Conservation (phyloP, 2,888 invertebrate species). For the Lepeophtheirus nordmannii region DNA sequence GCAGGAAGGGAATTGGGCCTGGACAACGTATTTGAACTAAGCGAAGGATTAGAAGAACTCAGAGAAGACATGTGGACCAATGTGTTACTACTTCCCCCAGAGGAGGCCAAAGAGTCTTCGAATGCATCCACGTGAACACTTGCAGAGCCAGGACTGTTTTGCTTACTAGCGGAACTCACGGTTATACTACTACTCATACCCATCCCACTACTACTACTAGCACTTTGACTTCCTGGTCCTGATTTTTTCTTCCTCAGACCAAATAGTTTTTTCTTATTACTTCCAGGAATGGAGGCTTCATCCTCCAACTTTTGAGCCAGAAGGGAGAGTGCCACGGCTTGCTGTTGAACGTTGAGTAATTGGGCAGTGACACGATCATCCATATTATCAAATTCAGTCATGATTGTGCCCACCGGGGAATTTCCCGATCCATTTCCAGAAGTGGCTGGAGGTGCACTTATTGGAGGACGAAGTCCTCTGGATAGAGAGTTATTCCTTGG, state of each 20-base stretch:
- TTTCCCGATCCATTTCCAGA: not conserved
- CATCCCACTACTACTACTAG: not conserved
- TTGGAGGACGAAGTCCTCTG: not conserved
- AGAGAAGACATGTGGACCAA: conserved; percentile 1
- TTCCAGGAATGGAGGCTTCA: conserved; percentile 47
- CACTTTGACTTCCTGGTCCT: conserved; percentile 5
- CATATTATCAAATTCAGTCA: conserved; percentile 9
- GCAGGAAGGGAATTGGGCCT: not conserved
- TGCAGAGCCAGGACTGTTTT: conserved; percentile 8
- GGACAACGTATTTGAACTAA: not conserved
- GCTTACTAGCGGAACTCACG: not conserved
- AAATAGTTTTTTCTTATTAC: conserved; percentile 52
- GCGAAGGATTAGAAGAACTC: not conserved
- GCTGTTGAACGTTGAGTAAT: conserved; percentile 10
- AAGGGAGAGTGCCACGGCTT: conserved; percentile 1
- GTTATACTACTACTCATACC: not conserved
- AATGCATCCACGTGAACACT: not conserved
- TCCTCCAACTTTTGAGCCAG: conserved; percentile 34
- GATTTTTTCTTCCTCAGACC: conserved; percentile 50
- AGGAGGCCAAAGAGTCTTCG: not conserved
- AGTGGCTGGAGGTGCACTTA: not conserved
- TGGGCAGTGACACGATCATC: conserved; percentile 17
- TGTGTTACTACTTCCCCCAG: not conserved
- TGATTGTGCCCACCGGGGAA: not conserved
- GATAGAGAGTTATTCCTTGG: not conserved